Evolutionary conservation across 1,140 invertebrate species (phyloP).

Genomic region (Drosophila miranda): DNA sequence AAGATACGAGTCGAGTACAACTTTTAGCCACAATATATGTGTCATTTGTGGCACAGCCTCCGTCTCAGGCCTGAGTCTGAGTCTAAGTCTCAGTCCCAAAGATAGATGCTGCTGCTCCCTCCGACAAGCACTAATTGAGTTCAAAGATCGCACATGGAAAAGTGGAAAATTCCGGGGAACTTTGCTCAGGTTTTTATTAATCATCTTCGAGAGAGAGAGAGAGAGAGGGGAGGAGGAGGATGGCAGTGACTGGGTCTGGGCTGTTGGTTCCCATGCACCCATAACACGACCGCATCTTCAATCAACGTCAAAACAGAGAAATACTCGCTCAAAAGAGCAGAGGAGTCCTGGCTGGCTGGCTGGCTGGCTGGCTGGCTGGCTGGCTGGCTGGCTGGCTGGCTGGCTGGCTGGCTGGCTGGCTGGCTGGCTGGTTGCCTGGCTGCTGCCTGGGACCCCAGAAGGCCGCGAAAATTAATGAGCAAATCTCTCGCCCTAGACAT

Average conservation of each 20-base stretch:
- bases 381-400: not conserved
- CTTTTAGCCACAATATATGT: conserved; percentile 52
- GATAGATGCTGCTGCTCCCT: conserved; percentile 15
- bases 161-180: conserved; percentile 51
- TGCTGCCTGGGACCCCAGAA: conserved; percentile 1
- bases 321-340: conserved; percentile 5
- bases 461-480: conserved; percentile 77
- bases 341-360: not conserved
- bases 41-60: conserved; percentile 53
- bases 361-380: not conserved
- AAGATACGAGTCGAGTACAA: conserved; percentile 25
- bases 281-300: conserved; percentile 76
- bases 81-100: conserved; percentile 1
- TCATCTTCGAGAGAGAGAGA: conserved; percentile 29
- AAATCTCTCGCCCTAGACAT: conserved; percentile 66
- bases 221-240: not conserved
- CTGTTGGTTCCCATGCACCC: conserved; percentile 58
- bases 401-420: not conserved
- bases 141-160: conserved; percentile 63
- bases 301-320: conserved; percentile 65
- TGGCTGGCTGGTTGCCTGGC: not conserved
- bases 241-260: not conserved
- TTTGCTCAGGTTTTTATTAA: conserved; percentile 54
- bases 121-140: conserved; percentile 69
- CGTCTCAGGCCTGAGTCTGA: not conserved